phyloP scores from a whole-genome alignment of 2,113 vertebrate species.

The Sminthopsis crassicaudata region DNA sequence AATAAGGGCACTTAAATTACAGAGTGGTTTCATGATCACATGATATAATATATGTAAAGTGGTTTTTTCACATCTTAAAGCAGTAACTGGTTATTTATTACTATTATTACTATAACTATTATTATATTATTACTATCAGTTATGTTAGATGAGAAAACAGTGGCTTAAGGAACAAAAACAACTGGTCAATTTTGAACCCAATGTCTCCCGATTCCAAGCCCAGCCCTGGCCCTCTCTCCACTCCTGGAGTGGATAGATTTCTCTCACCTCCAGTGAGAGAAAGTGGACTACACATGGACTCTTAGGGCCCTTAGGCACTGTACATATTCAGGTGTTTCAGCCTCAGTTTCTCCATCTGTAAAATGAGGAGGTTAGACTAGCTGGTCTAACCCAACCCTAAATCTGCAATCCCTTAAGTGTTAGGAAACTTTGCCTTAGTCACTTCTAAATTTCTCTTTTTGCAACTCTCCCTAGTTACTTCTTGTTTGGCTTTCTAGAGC shows the following conservation, averaged over 20 bases:
- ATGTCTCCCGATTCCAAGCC: neutral
- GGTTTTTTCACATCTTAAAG: neutral
- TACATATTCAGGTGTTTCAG: neutral
- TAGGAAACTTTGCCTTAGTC: neutral
- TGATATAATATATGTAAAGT: neutral
- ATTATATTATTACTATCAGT: neutral
- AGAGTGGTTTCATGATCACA: neutral
- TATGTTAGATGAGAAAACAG: conserved; percentile 7
- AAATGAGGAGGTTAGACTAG: neutral
- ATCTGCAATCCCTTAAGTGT: neutral
- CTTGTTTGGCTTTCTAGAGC: neutral
- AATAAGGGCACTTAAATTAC: neutral
- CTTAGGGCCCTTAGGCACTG: neutral
- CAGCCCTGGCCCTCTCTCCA: neutral
- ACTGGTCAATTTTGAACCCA: neutral
- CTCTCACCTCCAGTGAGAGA: neutral
- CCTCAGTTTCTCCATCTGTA: neutral
- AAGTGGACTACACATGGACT: neutral
- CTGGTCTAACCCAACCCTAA: too few relatives aligned
- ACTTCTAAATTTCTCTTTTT: neutral
- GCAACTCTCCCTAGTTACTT: neutral
- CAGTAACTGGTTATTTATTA: neutral
- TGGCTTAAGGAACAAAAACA: neutral
- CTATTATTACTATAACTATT: too few relatives aligned
- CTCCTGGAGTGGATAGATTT: too few relatives aligned